phyloP scores from a whole-genome alignment of 2,888 invertebrate genomes.

The Apodemia zela region DNA sequence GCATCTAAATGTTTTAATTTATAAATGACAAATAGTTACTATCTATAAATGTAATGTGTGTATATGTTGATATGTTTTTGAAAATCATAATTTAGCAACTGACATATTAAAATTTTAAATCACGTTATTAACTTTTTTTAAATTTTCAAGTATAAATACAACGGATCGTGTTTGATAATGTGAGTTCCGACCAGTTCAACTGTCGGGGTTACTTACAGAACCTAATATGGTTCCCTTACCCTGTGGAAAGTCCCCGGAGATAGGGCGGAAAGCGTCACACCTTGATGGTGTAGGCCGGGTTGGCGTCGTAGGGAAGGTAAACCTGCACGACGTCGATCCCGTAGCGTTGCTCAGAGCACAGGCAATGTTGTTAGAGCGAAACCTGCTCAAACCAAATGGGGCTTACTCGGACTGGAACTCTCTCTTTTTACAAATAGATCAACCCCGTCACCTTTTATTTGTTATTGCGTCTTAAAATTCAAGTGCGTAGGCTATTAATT shows the following conservation, averaged over 20 bases:
- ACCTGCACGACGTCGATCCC: slow-evolving; percentile 51
- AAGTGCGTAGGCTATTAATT: too few relatives aligned
- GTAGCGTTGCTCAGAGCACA: slow-evolving; percentile 77
- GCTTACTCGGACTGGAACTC: slow-evolving; percentile 74
- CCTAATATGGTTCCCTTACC: slow-evolving; percentile 53
- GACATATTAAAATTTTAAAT: slow-evolving; percentile 36
- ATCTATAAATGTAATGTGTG: too few relatives aligned
- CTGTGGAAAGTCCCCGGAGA: slow-evolving; percentile 81
- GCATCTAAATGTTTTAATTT: too few relatives aligned
- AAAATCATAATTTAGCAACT: too few relatives aligned
- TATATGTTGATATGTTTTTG: too few relatives aligned
- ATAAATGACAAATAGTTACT: too few relatives aligned
- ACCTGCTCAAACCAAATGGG: slow-evolving; percentile 70
- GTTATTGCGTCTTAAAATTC: too few relatives aligned
- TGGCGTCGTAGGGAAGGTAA: slow-evolving; percentile 56
- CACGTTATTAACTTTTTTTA: slow-evolving; percentile 49
- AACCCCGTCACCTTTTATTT: too few relatives aligned
- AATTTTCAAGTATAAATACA: slow-evolving; percentile 28
- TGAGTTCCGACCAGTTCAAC: slow-evolving; percentile 70
- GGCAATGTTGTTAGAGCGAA: slow-evolving; percentile 59
- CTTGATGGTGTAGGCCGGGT: slow-evolving; percentile 54
- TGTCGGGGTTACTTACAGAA: slow-evolving; percentile 69
- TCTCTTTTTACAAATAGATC: slow-evolving; percentile 21
- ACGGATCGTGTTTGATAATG: fast-evolving
- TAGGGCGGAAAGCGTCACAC: slow-evolving; percentile 71